phyloP scores from a whole-genome alignment of 2,888 invertebrate species.

The Platycheirus albimanus region DNA sequence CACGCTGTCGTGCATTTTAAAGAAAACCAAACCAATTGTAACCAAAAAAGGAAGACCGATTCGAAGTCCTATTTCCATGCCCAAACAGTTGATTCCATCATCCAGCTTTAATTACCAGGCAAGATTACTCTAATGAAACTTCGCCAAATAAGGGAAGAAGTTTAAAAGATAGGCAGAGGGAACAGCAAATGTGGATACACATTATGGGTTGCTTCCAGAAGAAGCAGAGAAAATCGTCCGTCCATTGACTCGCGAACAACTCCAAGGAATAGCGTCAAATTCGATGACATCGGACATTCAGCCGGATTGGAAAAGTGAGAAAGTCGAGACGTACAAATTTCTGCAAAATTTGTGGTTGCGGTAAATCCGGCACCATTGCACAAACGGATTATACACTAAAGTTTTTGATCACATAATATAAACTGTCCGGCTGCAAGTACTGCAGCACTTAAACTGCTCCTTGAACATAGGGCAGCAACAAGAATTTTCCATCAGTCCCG shows the following conservation, averaged over 20 bases:
- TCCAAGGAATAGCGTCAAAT: conserved; percentile 81
- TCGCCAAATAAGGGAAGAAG: conserved; percentile 70
- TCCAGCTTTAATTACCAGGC: conserved; percentile 78
- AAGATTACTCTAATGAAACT: conserved; percentile 76
- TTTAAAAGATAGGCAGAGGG: conserved; percentile 78
- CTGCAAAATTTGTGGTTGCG: neutral
- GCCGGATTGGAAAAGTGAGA: conserved; percentile 37
- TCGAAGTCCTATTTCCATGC: conserved; percentile 81
- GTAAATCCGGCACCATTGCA: conserved; percentile 75
- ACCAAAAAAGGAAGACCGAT: conserved; percentile 75
- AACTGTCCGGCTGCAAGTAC: no score
- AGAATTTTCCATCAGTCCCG: no score
- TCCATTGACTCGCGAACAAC: conserved; percentile 47
- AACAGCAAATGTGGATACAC: conserved; percentile 76
- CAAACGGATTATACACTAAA: conserved; percentile 80
- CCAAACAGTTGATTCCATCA: conserved; percentile 81
- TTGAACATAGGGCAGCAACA: no score
- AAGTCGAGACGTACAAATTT: conserved; percentile 59
- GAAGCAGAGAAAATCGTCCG: conserved; percentile 65
- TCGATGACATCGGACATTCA: conserved; percentile 78
- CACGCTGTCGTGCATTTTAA: conserved; percentile 59
- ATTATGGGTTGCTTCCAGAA: conserved; percentile 75
- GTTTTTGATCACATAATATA: no score
- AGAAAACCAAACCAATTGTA: conserved; percentile 57
- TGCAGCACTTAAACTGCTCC: no score